Percentiles rank a stretch among this genome's conserved stretches.
phyloP scores from a whole-genome alignment of 2,888 invertebrate species.

The Lycocerus yunnanus region DNA sequence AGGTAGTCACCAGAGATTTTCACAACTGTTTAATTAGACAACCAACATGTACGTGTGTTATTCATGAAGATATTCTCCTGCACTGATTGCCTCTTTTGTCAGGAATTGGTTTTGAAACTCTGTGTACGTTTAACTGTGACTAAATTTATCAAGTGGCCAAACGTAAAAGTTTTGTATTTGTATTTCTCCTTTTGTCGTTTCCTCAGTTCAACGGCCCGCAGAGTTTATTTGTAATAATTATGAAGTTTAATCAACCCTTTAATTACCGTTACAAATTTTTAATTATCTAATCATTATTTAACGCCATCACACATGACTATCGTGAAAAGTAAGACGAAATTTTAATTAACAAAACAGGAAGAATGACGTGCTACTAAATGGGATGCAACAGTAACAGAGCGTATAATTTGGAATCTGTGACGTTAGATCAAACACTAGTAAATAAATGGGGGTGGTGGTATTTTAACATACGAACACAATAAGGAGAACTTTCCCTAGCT shows the following conservation, averaged over 20 bases:
- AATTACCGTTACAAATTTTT: not conserved
- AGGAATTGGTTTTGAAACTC: conserved; percentile 23
- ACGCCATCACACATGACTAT: not conserved
- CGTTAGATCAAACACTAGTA: conserved; percentile 39
- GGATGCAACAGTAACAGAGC: conserved; percentile 40
- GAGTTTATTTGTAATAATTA: not conserved
- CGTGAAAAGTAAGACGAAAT: conserved; percentile 10
- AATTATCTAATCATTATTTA: not conserved
- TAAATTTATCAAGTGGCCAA: not conserved
- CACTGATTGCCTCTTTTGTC: conserved; percentile 18
- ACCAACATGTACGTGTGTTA: conserved; percentile 40
- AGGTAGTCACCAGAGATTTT: conserved; percentile 30
- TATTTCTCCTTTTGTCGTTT: not conserved
- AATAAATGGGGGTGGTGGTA: conserved; percentile 34
- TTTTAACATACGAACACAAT: conserved; percentile 40
- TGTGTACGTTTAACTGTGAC: not conserved
- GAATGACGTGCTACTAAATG: conserved; percentile 43
- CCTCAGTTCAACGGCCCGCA: not conserved
- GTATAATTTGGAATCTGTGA: conserved; percentile 43
- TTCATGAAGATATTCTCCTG: conserved; percentile 36
- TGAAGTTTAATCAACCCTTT: not conserved
- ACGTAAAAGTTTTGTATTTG: not conserved
- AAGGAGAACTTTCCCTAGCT: conserved; percentile 35
- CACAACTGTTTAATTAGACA: conserved; percentile 43
- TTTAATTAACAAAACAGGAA: conserved; percentile 43